Evolutionary conservation across 1,140 invertebrate species (phyloP), one percentile per base, ranked within the genome.

Genomic region (Nasonia vitripennis): DNA sequence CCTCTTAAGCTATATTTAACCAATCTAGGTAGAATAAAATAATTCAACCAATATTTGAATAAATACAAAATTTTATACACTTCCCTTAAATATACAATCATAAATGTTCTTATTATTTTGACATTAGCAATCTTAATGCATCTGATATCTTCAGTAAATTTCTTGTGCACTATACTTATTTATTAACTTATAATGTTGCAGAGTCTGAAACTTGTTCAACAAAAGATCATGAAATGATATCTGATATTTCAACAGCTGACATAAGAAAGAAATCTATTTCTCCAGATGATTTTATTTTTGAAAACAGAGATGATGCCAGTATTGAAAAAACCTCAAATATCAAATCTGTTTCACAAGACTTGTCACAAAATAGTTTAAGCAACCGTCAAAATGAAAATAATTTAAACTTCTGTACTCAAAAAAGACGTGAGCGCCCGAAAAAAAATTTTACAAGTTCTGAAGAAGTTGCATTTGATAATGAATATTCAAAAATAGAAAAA

Each of bases 371-470:
- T 80, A 75, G 17, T n/a, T 17, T 62, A 62, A 62, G 6, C 55
- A 20, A 7, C 6, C 6, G 20, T 62, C 55, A 62, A 62, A 31
- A 78, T 27, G 77, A 78, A 31, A 23, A 75, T 67, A 31, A 85
- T 70, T 70, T 81, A 85, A 81, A 81, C 31, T 74, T 31, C 17
- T 68, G 1, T 73, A 51, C 71, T 70, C 83, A 86, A 77, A 87
- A 81, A 80, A 80, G 81, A n/a, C 81, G 84, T 23, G 77, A 81
- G 0, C 12, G 77, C 12, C 70, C 83, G 41, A 85, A 20, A 80
- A 85, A 85, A 80, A 74, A 27, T 55, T 37, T 55, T 27, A 3
- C 6, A 71, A 71, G 3, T 77, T 14, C n/a, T 17, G 73, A 81
- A 34, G 55, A 81, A 62, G 23, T 70, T 75, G n/a, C 37, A 51